A percentile compares a stretch with the other conserved stretches of the same genome.
phyloP scores from a whole-genome alignment of 2,113 vertebrate genomes.

The Marcusenius ussheri region DNA sequence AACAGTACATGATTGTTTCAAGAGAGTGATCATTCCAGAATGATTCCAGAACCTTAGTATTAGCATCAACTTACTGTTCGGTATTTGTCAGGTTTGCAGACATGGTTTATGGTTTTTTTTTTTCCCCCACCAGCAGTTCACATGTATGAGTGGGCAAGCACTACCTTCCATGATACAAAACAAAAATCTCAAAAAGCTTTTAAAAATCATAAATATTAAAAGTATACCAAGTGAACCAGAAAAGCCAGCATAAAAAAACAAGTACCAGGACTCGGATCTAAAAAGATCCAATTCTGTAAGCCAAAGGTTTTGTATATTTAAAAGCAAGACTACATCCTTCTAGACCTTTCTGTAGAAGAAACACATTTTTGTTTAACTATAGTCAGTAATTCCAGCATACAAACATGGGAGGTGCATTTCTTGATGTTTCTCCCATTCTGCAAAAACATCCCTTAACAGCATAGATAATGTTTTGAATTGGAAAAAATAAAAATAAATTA shows the following conservation, averaged over 20 bases:
- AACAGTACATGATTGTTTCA: neutral
- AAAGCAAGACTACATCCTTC: neutral
- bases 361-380: neutral
- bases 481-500: neutral
- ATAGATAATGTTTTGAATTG: neutral
- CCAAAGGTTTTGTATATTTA: neutral
- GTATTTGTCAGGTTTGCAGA: neutral
- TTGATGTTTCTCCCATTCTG: neutral
- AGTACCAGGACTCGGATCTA: neutral
- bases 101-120: neutral
- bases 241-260: neutral
- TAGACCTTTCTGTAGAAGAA: neutral
- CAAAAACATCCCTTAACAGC: neutral
- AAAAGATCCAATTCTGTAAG: neutral
- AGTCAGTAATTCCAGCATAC: neutral
- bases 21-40: neutral
- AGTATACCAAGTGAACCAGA: neutral
- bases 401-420: neutral
- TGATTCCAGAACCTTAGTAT: neutral
- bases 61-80: neutral
- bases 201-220: neutral
- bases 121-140: neutral
- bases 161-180: neutral
- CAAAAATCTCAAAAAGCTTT: neutral
- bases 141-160: neutral